Evolutionary conservation across 2,797 vertebrate species (phyloP).

Genomic region (Chaetophractus vellerosus): DNA sequence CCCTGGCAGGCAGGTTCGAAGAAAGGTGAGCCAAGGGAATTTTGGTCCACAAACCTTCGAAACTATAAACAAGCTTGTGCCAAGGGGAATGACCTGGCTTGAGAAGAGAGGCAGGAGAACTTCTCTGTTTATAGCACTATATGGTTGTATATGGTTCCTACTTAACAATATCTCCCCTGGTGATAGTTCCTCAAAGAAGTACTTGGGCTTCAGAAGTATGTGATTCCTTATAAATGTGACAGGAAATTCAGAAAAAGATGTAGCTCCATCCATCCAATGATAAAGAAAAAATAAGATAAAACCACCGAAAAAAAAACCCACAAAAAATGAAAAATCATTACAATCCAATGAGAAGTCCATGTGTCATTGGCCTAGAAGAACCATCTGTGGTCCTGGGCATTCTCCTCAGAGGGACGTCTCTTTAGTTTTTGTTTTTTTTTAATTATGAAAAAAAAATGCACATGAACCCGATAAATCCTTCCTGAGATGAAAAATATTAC

Average conservation of each 20-base stretch:
- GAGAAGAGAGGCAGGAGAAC: neutral
- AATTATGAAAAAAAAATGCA: neutral
- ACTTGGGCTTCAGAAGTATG: neutral
- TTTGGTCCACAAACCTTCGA: neutral
- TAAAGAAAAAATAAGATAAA: neutral
- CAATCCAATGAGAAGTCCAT: slow-evolving; percentile 13
- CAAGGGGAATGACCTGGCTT: neutral
- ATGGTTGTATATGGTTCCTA: too few species aligned
- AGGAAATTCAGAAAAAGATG: neutral
- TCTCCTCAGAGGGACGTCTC: slow-evolving; percentile 28
- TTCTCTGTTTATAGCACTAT: neutral
- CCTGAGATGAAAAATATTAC: neutral
- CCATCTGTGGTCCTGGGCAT: slow-evolving; percentile 15
- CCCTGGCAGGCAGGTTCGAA: neutral
- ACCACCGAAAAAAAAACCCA: neutral
- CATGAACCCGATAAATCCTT: neutral
- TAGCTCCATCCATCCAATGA: neutral
- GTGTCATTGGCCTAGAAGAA: slow-evolving; percentile 5
- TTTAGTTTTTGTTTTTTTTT: neutral
- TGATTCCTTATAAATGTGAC: slow-evolving; percentile 22
- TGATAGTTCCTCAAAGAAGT: slow-evolving; percentile 26
- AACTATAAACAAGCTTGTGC: neutral
- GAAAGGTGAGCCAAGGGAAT: neutral
- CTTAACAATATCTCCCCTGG: neutral
- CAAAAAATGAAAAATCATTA: neutral